Evolutionary conservation across 2,888 invertebrate species (phyloP).

Genomic region (Amitus sp.): DNA sequence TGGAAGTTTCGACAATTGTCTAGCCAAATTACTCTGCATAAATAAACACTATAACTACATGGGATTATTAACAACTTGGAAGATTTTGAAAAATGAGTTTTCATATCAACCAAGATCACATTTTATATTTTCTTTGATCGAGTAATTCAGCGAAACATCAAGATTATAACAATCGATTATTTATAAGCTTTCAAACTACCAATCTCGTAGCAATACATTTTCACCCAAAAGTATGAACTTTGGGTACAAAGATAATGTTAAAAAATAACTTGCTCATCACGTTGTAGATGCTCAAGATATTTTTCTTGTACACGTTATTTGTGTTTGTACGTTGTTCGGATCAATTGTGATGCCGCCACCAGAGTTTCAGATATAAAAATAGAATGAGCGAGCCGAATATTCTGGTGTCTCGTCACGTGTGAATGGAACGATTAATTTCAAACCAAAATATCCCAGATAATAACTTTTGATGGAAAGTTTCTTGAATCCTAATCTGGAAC

Average conservation of each 20-base stretch:
- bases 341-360: slow-evolving; percentile 39
- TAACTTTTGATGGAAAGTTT: no score
- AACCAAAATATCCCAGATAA: not conserved
- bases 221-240: slow-evolving; percentile 15
- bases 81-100: no score
- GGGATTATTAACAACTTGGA: no score
- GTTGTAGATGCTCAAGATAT: slow-evolving; percentile 26
- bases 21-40: no score
- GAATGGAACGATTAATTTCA: slow-evolving; percentile 18
- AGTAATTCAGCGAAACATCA: no score
- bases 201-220: slow-evolving; percentile 12
- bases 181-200: no score
- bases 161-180: no score
- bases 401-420: slow-evolving; percentile 32
- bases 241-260: slow-evolving; percentile 13
- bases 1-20: no score
- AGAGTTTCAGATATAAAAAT: slow-evolving; percentile 38
- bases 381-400: slow-evolving; percentile 32
- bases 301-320: slow-evolving; percentile 37
- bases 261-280: slow-evolving; percentile 33
- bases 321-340: slow-evolving; percentile 40
- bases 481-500: no score
- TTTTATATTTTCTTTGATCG: no score
- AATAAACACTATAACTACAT: no score
- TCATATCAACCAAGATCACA: no score